Evolutionary conservation across 1,140 invertebrate species (phyloP), one percentile per base, ranked within the genome.

Genomic region (Plectrocnemia conspersa): DNA sequence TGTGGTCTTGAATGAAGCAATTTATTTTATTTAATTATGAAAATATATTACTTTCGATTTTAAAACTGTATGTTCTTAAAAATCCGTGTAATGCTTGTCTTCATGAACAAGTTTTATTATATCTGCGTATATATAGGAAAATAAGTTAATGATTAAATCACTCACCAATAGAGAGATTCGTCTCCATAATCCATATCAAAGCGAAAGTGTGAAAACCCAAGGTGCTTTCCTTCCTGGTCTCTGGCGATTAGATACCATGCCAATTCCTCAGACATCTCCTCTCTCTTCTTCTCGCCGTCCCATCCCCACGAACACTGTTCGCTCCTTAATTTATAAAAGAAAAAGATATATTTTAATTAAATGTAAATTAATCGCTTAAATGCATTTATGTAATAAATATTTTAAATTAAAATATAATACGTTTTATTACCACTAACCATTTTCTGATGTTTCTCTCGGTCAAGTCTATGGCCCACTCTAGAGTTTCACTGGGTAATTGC

Each of bases 261-360:
- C 48, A 73, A 68, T 56, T 83, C 78, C 65, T 88, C 85, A 19
- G 74, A 81, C 77, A 89, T 79, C 68, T 89, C 85, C 55, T 82
- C 78, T 16, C 74, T 65, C 70, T 89, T 89, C 13, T 81, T 78
- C 35, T 78, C 73, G 44, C 79, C 79, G 61, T 82, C 82, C 87
- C 87, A 89, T 33, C 85, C 85, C 82, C 82, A 85, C 3, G 80
- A 79, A 70, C 83, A 83, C 5, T 74, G 71, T 62, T 84, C 82
- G 76, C 86, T 86, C 57, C 82, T 86, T 54, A 71, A 71, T 61
- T 33, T 42, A 16, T 33, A 49, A 1, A n/a, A n/a, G n/a, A n/a
- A n/a, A n/a, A n/a, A n/a, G n/a, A 7, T 46, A 11, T 9, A 27
- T 7, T 11, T 10, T 27, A 46, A 46, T 15, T 11, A 11, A 27